phyloP scores from a whole-genome alignment of 2,888 invertebrate genomes.

The Erebia aethiops region DNA sequence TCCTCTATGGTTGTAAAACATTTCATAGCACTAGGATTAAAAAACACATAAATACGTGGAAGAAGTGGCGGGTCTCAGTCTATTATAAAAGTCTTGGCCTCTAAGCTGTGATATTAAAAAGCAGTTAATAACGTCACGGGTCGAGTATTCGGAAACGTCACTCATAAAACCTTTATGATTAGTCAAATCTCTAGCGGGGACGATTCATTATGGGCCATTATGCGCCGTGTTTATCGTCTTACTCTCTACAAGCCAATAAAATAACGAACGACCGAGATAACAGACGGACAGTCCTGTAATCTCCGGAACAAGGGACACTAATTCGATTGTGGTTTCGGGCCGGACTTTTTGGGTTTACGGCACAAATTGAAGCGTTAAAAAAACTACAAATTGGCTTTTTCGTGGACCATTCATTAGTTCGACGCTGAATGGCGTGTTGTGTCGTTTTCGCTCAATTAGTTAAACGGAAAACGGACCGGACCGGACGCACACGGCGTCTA shows the following conservation, averaged over 20 bases:
- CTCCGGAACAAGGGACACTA: slow-evolving; percentile 83
- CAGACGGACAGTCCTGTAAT: slow-evolving; percentile 81
- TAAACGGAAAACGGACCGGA: slow-evolving; percentile 74
- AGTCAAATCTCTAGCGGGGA: slow-evolving; percentile 77
- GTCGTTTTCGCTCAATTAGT: slow-evolving; percentile 82
- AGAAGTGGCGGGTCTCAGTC: too few relatives aligned
- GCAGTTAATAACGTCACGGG: slow-evolving; percentile 56
- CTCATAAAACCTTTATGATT: slow-evolving; percentile 82
- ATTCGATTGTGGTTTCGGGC: slow-evolving; percentile 83
- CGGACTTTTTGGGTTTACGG: slow-evolving; percentile 79
- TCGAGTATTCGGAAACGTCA: slow-evolving; percentile 68
- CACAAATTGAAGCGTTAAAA: slow-evolving; percentile 83
- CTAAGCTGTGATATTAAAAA: slow-evolving; percentile 33
- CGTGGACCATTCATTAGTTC: slow-evolving; percentile 79
- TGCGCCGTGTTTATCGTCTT: slow-evolving; percentile 82
- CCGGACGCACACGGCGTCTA: slow-evolving; percentile 58
- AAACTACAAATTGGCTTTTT: slow-evolving; percentile 82
- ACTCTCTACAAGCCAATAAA: slow-evolving; percentile 82
- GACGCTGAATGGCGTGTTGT: slow-evolving; percentile 76
- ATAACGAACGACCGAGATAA: slow-evolving; percentile 83
- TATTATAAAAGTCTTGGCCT: background rate
- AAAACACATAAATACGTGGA: too few relatives aligned
- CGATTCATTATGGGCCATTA: slow-evolving; percentile 83
- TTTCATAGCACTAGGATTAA: too few relatives aligned
- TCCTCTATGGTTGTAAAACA: too few relatives aligned